Evolutionary conservation across 2,113 vertebrate genomes (phyloP).

Genomic region (Zingel zingel): DNA sequence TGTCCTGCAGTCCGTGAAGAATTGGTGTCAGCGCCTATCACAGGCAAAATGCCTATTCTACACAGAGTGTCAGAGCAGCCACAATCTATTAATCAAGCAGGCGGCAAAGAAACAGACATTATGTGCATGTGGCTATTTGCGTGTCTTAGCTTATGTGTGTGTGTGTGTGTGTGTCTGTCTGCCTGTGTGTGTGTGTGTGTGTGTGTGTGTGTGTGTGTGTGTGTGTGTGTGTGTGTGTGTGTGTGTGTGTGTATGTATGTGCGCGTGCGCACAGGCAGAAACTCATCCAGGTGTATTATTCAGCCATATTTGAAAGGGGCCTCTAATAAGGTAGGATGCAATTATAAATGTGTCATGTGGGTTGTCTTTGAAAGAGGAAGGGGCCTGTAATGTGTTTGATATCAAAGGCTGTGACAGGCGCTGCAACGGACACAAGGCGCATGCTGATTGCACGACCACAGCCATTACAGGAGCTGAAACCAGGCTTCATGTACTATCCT

Average conservation of each 20-base stretch:
- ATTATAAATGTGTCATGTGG: conserved; percentile 79
- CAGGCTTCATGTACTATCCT: conserved; percentile 15
- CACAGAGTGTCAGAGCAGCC: conserved; percentile 85
- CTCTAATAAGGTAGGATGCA: conserved; percentile 74
- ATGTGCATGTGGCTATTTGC: conserved; percentile 39
- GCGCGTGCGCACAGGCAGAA: conserved; percentile 22
- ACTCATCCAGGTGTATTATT: conserved; percentile 68
- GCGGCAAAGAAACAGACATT: conserved; percentile 75
- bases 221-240: conserved; percentile 36
- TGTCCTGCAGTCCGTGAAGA: conserved; percentile 81
- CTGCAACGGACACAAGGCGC: conserved; percentile 42
- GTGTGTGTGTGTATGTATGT: not conserved
- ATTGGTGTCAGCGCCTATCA: conserved; percentile 83
- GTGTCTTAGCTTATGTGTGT: conserved; percentile 12
- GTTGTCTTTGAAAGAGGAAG: conserved; percentile 59
- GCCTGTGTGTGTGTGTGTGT: not conserved
- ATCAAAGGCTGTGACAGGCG: conserved; percentile 37
- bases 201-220: conserved; percentile 33
- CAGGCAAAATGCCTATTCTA: conserved; percentile 82
- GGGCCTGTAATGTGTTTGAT: conserved; percentile 58
- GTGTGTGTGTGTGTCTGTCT: not conserved
- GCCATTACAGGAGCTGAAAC: conserved; percentile 43
- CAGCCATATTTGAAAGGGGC: conserved; percentile 60
- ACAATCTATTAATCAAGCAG: conserved; percentile 88
- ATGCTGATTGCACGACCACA: conserved; percentile 62